Evolutionary conservation across 2,113 vertebrate genomes (phyloP).

Genomic region (human (Homo sapiens)): DNA sequence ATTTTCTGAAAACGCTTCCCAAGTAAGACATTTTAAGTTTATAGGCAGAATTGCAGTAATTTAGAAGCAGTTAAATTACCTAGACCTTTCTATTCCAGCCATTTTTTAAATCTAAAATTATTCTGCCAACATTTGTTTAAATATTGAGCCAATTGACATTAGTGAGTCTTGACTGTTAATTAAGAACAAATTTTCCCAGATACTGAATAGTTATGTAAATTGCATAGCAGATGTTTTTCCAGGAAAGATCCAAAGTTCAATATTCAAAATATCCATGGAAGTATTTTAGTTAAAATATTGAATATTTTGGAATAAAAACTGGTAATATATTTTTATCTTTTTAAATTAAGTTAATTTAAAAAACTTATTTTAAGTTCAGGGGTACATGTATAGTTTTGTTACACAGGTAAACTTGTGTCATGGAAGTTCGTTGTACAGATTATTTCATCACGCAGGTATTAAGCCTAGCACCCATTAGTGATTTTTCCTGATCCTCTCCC

Average conservation of each 20-base stretch:
- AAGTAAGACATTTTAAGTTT: conserved; percentile 31
- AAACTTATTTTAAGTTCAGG: too few relatives aligned
- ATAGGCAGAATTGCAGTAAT: not conserved
- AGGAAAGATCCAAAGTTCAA: not conserved
- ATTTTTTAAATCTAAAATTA: conserved; percentile 1
- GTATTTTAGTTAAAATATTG: conserved; percentile 21
- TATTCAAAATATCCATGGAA: not conserved
- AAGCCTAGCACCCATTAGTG: too few relatives aligned
- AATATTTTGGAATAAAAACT: not conserved
- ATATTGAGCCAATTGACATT: not conserved
- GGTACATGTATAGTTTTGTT: too few relatives aligned
- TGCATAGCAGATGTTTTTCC: not conserved
- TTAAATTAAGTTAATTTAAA: too few relatives aligned
- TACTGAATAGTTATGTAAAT: conserved; percentile 18
- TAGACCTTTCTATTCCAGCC: not conserved
- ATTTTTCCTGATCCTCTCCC: too few relatives aligned
- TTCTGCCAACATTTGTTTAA: not conserved
- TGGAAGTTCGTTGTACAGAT: too few relatives aligned
- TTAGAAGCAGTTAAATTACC: conserved; percentile 19
- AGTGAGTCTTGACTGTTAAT: not conserved
- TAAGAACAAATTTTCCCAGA: not conserved
- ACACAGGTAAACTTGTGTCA: too few relatives aligned
- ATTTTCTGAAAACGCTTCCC: conserved; percentile 3
- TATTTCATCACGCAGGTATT: too few relatives aligned
- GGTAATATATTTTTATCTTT: not conserved